phyloP scores from a whole-genome alignment of 2,113 vertebrate species.

The Glaucomys volans region DNA sequence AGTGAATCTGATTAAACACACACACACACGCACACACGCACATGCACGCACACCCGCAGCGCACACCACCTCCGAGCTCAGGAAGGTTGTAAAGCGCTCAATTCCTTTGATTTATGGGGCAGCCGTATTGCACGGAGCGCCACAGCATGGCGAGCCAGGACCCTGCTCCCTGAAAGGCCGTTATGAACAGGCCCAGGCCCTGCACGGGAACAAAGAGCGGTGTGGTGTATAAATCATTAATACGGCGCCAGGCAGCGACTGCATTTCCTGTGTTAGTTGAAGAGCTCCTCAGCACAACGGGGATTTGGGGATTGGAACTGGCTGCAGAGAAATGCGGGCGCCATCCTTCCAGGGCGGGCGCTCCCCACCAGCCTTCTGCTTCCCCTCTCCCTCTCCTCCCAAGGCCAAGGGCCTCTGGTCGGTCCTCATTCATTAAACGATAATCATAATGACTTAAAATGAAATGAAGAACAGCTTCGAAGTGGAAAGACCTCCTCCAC shows the following conservation, averaged over 20 bases:
- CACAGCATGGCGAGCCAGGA: conserved; percentile 80
- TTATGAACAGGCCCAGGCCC: conserved; percentile 85
- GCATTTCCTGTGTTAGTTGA: conserved; percentile 84
- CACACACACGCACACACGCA: rapidly evolving
- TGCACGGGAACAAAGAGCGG: conserved; percentile 83
- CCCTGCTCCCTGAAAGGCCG: conserved; percentile 84
- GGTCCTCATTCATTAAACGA: not conserved
- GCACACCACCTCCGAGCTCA: conserved; percentile 23
- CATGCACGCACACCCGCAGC: not conserved
- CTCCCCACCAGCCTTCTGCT: conserved; percentile 67
- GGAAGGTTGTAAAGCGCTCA: conserved; percentile 83
- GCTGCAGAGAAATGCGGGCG: conserved; percentile 83
- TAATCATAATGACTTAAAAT: not conserved
- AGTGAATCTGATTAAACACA: conserved; percentile 81
- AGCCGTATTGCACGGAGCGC: conserved; percentile 75
- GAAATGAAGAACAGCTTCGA: not conserved
- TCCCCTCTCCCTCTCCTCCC: conserved; percentile 61
- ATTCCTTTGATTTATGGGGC: conserved; percentile 87
- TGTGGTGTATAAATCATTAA: conserved; percentile 89
- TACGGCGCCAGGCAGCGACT: conserved; percentile 82
- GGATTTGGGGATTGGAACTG: conserved; percentile 86
- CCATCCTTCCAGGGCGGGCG: conserved; percentile 81
- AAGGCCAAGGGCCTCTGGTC: conserved; percentile 61
- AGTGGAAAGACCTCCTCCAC: not conserved
- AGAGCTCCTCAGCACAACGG: conserved; percentile 85